Evolutionary conservation across 2,113 vertebrate species (phyloP).

Genomic region (Amphilophus citrinellus): DNA sequence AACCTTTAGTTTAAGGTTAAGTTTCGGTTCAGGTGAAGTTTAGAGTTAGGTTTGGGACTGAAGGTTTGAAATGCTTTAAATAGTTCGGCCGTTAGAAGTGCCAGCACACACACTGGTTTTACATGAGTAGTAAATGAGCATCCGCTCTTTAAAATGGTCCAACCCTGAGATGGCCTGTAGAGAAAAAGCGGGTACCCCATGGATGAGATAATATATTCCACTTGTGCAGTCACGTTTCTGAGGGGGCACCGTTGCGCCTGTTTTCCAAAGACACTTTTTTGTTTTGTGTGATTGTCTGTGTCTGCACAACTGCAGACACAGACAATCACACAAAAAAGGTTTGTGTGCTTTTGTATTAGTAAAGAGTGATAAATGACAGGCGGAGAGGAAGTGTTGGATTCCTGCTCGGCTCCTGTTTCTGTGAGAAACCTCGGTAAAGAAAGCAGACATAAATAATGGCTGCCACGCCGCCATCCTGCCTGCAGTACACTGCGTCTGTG

Average conservation of each 20-base stretch:
- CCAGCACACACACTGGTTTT: background rate
- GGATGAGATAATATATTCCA: background rate
- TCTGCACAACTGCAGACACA: background rate
- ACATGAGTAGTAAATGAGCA: background rate
- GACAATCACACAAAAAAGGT: too few relatives aligned
- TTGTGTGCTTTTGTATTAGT: conserved; percentile 53
- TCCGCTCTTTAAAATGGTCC: background rate
- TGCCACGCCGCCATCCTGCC: conserved; percentile 63
- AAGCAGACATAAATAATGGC: conserved; percentile 81
- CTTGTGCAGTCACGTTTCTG: background rate
- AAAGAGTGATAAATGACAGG: conserved; percentile 74
- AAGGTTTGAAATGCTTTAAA: background rate
- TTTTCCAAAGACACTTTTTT: background rate
- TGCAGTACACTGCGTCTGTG: conserved; percentile 36
- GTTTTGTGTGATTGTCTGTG: conserved; percentile 10
- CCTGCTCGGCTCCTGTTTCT: conserved; percentile 76
- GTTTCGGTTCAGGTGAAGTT: background rate
- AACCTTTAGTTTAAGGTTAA: background rate
- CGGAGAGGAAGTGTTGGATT: conserved; percentile 79
- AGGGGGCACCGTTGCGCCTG: background rate
- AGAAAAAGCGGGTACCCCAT: background rate
- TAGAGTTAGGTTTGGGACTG: background rate
- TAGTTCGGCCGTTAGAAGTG: background rate
- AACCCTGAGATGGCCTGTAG: fast-evolving
- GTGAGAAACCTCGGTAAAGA: conserved; percentile 80